Base-by-base conservation (phyloP, 2,797 vertebrate species). In the Telmatherina bonti region DNA sequence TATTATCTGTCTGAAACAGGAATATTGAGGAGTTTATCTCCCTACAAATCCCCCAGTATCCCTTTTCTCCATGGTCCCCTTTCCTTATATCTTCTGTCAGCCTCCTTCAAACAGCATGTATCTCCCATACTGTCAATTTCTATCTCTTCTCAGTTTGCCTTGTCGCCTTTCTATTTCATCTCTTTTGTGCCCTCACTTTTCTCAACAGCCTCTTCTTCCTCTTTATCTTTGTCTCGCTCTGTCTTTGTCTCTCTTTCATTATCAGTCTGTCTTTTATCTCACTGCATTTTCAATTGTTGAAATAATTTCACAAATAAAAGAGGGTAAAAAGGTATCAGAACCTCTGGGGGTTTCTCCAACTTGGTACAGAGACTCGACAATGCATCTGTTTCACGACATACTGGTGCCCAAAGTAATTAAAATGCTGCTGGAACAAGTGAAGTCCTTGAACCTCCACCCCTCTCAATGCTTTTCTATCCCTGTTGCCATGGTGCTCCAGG, bases 401-500 rank as follows among this genome's bases (percentile, higher is more conserved):
- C 64, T 3, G 7, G 53, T 41, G 65, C 82, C 78, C 69, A 79
- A 85, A 84, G 74, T 92, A 92, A 93, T 93, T 92, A 93, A 91
- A 92, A 90, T 87, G 88, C 89, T 82, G 81, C 88, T 82, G 72
- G 85, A 92, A 91, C 85, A 92, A 93, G 86, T 86, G 85, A 89
- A 91, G 89, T 92, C 93, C 92, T 94, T 93, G 91, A 93, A 93
- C 92, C 74, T 74, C 81, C 41, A 33, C 72, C 82, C 80, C 81
- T 82, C 81, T 87, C 79, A 57, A 29, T 87, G 67, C 70, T 79
- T 64, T 58, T 77, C 66, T 87, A 76, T 84, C 78, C 64, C 78
- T 87, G 92, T 94, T 94, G 92, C 93, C 91, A 94, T 93, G 92
- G 93, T 62, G 85, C 90, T 91, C 70, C 81, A 88, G 82, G 90